These are phyloP conservation scores for Apostichopus californicus DNA, from an alignment of 35 echinoderm and acorn worm species.

Conservation along the genomic window DNA sequence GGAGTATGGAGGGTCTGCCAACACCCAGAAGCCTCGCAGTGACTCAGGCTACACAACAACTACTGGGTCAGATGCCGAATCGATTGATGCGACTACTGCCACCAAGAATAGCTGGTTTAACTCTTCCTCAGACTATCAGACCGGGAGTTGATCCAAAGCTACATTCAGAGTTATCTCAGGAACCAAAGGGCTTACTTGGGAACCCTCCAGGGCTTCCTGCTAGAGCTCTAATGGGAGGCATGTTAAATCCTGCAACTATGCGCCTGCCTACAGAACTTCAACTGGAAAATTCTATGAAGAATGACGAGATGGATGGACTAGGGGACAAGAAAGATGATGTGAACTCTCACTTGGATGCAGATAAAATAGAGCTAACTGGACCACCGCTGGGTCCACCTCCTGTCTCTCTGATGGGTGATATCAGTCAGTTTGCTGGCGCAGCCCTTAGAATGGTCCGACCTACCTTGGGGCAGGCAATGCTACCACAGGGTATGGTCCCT, in stretches of 20 bases:
- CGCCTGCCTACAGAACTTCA: not conserved
- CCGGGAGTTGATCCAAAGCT: slow-evolving; percentile 5
- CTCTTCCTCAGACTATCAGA: not conserved
- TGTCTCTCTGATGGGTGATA: slow-evolving; percentile 51
- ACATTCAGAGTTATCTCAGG: not conserved
- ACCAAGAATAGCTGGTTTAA: slow-evolving; percentile 48
- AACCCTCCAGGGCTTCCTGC: slow-evolving; percentile 43
- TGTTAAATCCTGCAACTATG: not conserved
- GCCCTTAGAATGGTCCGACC: slow-evolving; percentile 76
- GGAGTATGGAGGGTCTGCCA: slow-evolving; percentile 21
- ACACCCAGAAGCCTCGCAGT: slow-evolving; percentile 26
- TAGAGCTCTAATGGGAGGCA: not conserved
- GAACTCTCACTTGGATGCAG: not conserved
- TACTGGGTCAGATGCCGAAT: slow-evolving; percentile 33
- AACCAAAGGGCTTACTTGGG: slow-evolving; percentile 38
- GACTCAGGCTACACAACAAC: slow-evolving; percentile 12
- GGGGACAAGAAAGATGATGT: not conserved
- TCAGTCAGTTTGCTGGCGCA: slow-evolving; percentile 68
- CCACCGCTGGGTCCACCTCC: slow-evolving; percentile 45
- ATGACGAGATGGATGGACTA: not conserved
- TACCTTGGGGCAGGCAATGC: slow-evolving; percentile 64
- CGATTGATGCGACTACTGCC: slow-evolving; percentile 43
- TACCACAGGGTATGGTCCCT: slow-evolving; percentile 62
- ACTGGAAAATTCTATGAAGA: not conserved
- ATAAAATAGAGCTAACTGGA: not conserved